These are phyloP conservation scores for Carcina quercana DNA, from an alignment of 2,888 invertebrate species.

Conservation along the genomic window DNA sequence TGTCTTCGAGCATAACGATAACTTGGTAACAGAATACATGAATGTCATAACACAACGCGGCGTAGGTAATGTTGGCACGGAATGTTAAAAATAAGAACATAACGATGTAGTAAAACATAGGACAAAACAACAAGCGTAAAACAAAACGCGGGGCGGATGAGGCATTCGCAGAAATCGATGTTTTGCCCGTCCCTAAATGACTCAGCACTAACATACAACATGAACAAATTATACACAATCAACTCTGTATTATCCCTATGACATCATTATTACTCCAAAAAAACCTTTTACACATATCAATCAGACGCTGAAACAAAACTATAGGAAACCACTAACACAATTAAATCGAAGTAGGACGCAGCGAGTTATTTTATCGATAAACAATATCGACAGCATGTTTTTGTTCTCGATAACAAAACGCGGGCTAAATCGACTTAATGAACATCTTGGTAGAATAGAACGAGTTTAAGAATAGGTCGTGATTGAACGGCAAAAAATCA, in stretches of 20 bases:
- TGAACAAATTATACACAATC: conserved; percentile 10
- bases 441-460: conserved; percentile 21
- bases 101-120: conserved; percentile 26
- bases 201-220: conserved; percentile 8
- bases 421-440: conserved; percentile 16
- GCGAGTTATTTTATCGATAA: conserved; percentile 6
- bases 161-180: conserved; percentile 33
- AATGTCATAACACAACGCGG: conserved; percentile 25
- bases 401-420: conserved; percentile 24
- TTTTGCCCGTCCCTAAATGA: conserved; percentile 12
- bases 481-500: conserved; percentile 26
- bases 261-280: conserved; percentile 6
- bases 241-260: conserved; percentile 9
- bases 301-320: not conserved
- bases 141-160: conserved; percentile 27
- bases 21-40: conserved; percentile 25
- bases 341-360: conserved; percentile 6
- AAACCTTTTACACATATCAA: not conserved
- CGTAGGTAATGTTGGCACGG: conserved; percentile 27
- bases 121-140: conserved; percentile 34
- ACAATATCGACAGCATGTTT: conserved; percentile 19
- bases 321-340: not conserved
- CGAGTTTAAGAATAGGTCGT: conserved; percentile 31
- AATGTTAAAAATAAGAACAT: conserved; percentile 26
- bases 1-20: no score